These are phyloP conservation scores for Cryptosula pallasiana DNA, from an alignment of 2,888 invertebrate genomes.

Conservation along the genomic window DNA sequence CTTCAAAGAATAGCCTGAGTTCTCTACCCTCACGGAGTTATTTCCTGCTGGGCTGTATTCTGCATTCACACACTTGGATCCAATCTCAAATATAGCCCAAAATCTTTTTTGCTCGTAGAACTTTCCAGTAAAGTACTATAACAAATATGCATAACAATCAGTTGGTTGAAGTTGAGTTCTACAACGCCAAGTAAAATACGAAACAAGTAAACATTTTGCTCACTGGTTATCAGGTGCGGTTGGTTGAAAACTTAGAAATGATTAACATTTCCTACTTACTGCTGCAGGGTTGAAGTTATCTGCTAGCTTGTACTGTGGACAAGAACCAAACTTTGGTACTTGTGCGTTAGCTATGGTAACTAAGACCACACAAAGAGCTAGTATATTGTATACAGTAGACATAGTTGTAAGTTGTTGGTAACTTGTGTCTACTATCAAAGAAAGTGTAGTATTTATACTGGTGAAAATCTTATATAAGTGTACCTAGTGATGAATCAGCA, in stretches of 20 bases:
- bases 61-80: neutral
- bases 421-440: no score
- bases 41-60: neutral
- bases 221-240: no score
- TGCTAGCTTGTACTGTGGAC: neutral
- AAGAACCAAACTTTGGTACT: neutral
- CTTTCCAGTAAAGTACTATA: neutral
- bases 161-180: no score
- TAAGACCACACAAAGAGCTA: no score
- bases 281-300: neutral
- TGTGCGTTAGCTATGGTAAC: neutral
- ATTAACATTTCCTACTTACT: neutral
- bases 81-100: neutral
- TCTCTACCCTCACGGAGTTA: neutral
- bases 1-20: neutral
- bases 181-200: no score
- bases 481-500: no score
- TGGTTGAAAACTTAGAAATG: neutral
- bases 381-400: no score
- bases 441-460: no score
- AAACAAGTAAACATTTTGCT: no score
- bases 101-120: conserved; percentile 11
- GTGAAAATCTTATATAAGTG: no score
- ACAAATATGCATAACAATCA: neutral
- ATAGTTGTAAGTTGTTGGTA: no score